A percentile compares a stretch with the other conserved stretches of the same genome.
These are phyloP conservation scores for Steinernema carpocapsae DNA, from an alignment of 2,888 invertebrate species.

Conservation along the genomic window DNA sequence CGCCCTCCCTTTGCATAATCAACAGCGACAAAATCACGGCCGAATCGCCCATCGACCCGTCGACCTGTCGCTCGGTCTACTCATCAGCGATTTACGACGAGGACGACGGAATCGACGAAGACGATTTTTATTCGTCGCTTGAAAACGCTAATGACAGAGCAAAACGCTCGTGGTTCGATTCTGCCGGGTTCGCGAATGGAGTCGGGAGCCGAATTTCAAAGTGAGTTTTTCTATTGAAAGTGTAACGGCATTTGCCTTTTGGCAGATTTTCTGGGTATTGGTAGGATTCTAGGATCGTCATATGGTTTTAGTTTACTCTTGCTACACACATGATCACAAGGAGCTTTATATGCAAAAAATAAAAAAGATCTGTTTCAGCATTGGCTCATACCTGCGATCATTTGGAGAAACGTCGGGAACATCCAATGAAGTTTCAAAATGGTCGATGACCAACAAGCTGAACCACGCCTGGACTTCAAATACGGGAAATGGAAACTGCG, in stretches of 20 bases:
- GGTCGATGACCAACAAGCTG: slow-evolving; percentile 14
- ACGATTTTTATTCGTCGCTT: slow-evolving; percentile 17
- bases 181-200: slow-evolving; percentile 1
- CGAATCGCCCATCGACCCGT: not conserved
- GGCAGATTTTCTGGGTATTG: too few relatives aligned
- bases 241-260: too few relatives aligned
- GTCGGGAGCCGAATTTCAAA: slow-evolving; percentile 21
- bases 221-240: not conserved
- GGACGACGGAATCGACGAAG: not conserved
- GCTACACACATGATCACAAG: too few relatives aligned
- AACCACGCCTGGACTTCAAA: slow-evolving; percentile 31
- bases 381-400: slow-evolving; percentile 10
- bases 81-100: not conserved
- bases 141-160: slow-evolving; percentile 13
- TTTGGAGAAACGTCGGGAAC: not conserved
- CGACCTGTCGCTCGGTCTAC: slow-evolving; percentile 4
- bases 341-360: too few relatives aligned
- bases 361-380: not conserved
- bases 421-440: not conserved
- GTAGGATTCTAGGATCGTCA: too few relatives aligned
- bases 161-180: slow-evolving; percentile 12
- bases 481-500: slow-evolving; percentile 30
- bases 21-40: not conserved
- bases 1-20: slow-evolving; percentile 17
- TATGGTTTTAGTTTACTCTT: too few relatives aligned